Evolutionary conservation across 2,797 vertebrate species (phyloP).

Genomic region (Myioborus miniatus): DNA sequence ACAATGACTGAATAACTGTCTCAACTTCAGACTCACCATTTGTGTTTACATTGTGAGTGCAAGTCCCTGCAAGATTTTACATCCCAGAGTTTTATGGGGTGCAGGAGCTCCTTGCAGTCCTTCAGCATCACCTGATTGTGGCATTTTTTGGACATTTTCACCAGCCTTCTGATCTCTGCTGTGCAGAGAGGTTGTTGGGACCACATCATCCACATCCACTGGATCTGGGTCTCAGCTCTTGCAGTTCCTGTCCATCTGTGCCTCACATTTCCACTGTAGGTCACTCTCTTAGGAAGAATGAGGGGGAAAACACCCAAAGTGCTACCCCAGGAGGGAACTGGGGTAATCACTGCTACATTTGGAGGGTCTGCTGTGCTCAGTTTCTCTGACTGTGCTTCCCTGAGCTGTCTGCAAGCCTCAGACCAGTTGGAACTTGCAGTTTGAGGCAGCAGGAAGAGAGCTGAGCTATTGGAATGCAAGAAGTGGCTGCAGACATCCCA

Average conservation of each 20-base stretch:
- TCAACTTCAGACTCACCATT: not conserved
- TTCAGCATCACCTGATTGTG: not conserved
- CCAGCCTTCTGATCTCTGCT: not conserved
- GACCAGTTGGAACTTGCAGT: not conserved
- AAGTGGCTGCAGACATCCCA: not conserved
- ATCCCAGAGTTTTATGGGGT: not conserved
- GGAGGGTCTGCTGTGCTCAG: not conserved
- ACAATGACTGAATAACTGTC: not conserved
- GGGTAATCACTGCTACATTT: not conserved
- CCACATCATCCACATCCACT: not conserved
- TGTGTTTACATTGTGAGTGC: slow-evolving; percentile 10
- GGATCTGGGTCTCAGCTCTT: rapidly evolving
- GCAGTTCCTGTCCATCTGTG: rapidly evolving
- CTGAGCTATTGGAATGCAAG: not conserved
- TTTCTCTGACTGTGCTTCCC: not conserved
- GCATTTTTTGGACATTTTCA: not conserved
- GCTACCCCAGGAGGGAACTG: not conserved
- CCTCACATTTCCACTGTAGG: not conserved
- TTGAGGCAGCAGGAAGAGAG: not conserved
- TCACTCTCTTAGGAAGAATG: not conserved
- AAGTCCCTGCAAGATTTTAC: not conserved
- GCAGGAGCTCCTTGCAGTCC: not conserved
- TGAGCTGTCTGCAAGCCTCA: rapidly evolving
- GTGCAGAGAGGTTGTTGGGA: not conserved
- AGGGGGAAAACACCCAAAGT: not conserved